These are phyloP conservation scores for Vulpes vulpes DNA, from an alignment of 2,113 vertebrate genomes.

Conservation along the genomic window DNA sequence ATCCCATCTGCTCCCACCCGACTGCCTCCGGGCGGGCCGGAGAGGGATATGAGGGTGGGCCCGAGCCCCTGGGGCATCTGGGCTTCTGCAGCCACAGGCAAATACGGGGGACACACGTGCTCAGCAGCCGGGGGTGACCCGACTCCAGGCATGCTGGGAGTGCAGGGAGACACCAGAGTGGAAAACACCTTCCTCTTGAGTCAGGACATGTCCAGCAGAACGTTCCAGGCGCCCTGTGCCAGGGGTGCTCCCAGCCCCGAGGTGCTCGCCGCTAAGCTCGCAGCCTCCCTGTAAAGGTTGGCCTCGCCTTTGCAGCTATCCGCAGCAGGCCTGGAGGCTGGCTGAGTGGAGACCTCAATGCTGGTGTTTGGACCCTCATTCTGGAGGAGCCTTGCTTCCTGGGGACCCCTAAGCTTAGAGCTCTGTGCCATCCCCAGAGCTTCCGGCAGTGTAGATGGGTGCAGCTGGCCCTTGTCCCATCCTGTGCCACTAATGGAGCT, in stretches of 20 bases:
- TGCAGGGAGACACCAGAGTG: too few relatives aligned
- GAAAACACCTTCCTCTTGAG: not conserved
- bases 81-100: not conserved
- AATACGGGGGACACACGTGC: not conserved
- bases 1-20: rapidly evolving
- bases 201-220: not conserved
- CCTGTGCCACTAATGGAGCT: not conserved
- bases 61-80: rapidly evolving
- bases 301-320: constrained; percentile 85
- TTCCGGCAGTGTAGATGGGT: too few relatives aligned
- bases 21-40: not conserved
- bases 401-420: not conserved
- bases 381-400: not conserved
- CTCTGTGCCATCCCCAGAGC: not conserved
- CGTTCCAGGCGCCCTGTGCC: not conserved
- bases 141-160: not conserved
- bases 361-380: constrained; percentile 40
- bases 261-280: constrained; percentile 36
- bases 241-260: not conserved
- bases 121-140: not conserved
- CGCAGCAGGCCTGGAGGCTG: constrained; percentile 64
- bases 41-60: not conserved
- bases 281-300: constrained; percentile 80
- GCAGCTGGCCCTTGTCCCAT: not conserved
- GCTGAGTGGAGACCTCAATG: constrained; percentile 73